Evolutionary conservation across 2,113 vertebrate species (phyloP).

Genomic region (Syngnathoides biaculeatus): DNA sequence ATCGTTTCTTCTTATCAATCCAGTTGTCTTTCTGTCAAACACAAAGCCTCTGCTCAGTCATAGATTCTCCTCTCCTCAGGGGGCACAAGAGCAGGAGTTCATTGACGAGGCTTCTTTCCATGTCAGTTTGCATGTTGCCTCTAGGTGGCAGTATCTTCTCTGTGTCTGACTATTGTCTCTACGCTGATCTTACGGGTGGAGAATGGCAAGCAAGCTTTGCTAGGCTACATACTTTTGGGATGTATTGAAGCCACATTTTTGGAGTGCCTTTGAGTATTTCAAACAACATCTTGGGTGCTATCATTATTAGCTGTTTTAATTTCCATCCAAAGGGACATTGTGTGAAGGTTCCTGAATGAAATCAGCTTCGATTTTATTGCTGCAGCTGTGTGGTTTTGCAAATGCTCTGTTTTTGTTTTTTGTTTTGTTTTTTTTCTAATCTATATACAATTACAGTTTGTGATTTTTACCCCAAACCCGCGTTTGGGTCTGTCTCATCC

Average conservation of each 20-base stretch:
- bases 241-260: slow-evolving; percentile 8
- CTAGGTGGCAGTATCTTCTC: slow-evolving; percentile 63
- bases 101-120: slow-evolving; percentile 34
- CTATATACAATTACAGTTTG: slow-evolving; percentile 10
- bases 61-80: slow-evolving; percentile 65
- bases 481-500: slow-evolving; percentile 20
- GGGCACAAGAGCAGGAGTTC: slow-evolving; percentile 51
- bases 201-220: background rate
- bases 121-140: slow-evolving; percentile 69
- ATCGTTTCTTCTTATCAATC: slow-evolving; percentile 75
- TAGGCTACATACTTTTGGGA: slow-evolving; percentile 8
- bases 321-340: slow-evolving; percentile 21
- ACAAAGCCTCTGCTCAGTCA: slow-evolving; percentile 68
- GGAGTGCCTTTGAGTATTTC: background rate
- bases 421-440: slow-evolving; percentile 12
- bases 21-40: slow-evolving; percentile 69
- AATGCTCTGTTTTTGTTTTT: slow-evolving; percentile 32
- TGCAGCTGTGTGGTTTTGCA: slow-evolving; percentile 47
- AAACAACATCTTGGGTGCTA: slow-evolving; percentile 22
- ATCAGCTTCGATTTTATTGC: slow-evolving; percentile 32
- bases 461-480: slow-evolving; percentile 36
- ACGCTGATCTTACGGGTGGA: background rate
- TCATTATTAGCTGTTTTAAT: slow-evolving; percentile 13
- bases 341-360: slow-evolving; percentile 34
- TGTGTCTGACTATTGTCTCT: slow-evolving; percentile 40